These are phyloP conservation scores for Nomada hirtipes DNA, from an alignment of 2,888 invertebrate genomes.

Conservation along the genomic window DNA sequence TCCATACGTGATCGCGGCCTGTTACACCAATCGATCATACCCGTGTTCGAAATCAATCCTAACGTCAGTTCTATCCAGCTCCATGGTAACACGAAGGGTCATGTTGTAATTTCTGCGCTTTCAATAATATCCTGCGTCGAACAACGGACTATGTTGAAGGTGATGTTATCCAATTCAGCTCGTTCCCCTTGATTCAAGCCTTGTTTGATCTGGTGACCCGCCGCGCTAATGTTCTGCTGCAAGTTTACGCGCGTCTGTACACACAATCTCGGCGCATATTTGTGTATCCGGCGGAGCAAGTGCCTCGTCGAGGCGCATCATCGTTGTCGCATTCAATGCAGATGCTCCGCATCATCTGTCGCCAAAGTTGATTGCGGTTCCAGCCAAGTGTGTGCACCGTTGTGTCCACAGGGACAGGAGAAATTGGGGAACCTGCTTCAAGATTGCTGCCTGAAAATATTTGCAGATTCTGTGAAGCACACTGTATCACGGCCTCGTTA, in stretches of 20 bases:
- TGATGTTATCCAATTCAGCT: conserved; percentile 47
- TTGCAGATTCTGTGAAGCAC: background rate
- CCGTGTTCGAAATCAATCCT: background rate
- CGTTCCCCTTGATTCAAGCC: conserved; percentile 29
- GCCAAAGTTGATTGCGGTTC: conserved; percentile 38
- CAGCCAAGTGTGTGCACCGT: background rate
- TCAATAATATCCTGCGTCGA: conserved; percentile 30
- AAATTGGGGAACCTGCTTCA: conserved; percentile 5
- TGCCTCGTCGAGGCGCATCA: conserved; percentile 26
- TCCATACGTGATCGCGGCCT: no score
- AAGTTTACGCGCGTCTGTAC: conserved; percentile 34
- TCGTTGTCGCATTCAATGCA: conserved; percentile 50
- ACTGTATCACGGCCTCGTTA: background rate
- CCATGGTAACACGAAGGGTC: conserved; percentile 17
- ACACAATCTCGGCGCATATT: conserved; percentile 47
- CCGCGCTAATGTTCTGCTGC: conserved; percentile 20
- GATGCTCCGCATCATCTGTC: conserved; percentile 63
- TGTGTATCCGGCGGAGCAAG: conserved; percentile 39
- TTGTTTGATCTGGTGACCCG: conserved; percentile 61
- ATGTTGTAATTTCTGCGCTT: conserved; percentile 37
- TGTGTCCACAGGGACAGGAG: background rate
- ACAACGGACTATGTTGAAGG: background rate
- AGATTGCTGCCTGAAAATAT: conserved; percentile 5
- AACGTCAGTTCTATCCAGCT: conserved; percentile 21
- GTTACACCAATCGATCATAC: no score